Evolutionary conservation across 2,888 invertebrate genomes (phyloP).

Genomic region (Morinoia aosen): DNA sequence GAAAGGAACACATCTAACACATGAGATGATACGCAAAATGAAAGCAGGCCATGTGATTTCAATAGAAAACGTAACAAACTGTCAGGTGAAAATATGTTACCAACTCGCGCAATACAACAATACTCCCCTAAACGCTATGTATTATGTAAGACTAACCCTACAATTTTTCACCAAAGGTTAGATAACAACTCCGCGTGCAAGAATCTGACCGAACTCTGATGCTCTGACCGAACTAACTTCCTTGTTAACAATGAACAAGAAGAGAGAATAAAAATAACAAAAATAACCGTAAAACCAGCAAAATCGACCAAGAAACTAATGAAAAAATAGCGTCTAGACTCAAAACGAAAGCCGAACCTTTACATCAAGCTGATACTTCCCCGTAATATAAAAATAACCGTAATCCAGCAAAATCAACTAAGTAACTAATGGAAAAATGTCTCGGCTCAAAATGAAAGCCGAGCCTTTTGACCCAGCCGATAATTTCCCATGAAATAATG

Average conservation of each 20-base stretch:
- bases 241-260: no score
- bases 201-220: no score
- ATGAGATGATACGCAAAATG: neutral
- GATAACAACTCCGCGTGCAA: neutral
- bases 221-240: no score
- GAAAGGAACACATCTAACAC: neutral
- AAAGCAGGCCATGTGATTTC: neutral
- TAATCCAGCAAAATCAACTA: no score
- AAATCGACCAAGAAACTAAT: neutral
- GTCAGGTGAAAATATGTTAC: neutral
- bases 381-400: no score
- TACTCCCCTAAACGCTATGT: neutral
- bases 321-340: neutral
- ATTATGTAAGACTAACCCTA: neutral
- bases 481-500: no score
- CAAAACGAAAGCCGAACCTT: no score
- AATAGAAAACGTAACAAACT: neutral
- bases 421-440: neutral
- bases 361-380: no score
- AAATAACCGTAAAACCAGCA: neutral
- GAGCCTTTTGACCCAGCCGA: no score
- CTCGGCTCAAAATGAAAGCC: neutral
- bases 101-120: neutral
- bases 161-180: neutral
- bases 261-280: neutral